Conservation (phyloP, 1,140 invertebrate species). For the Drosophila sp. region DNA sequence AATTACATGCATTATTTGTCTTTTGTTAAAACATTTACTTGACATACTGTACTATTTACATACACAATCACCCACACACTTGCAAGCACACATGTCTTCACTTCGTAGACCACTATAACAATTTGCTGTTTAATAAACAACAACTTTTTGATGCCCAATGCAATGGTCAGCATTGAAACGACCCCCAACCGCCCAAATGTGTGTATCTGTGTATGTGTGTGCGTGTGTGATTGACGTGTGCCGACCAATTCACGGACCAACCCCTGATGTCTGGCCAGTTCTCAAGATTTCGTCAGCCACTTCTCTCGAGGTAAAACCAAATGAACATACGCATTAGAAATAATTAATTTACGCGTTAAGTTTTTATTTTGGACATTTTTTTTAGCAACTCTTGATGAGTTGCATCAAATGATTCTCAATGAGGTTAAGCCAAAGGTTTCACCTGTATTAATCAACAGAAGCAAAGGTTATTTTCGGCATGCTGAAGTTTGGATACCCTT, state of each 20-base stretch:
- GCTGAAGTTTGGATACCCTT: too few species aligned
- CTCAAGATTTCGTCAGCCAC: constrained; percentile 53
- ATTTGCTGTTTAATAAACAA: constrained; percentile 32
- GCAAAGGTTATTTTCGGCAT: too few species aligned
- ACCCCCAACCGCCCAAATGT: constrained; percentile 40
- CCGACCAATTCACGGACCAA: constrained; percentile 7
- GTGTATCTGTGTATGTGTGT: neutral
- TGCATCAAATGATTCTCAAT: constrained; percentile 19
- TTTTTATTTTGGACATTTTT: constrained; percentile 10
- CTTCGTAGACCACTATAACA: constrained; percentile 29
- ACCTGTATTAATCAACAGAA: neutral
- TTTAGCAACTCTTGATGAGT: constrained; percentile 36
- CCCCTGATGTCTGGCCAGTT: constrained; percentile 28
- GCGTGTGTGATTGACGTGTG: constrained; percentile 6
- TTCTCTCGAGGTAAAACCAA: constrained; percentile 42
- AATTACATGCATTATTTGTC: too few species aligned
- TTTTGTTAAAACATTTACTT: too few species aligned
- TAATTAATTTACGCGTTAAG: constrained; percentile 44
- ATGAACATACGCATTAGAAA: constrained; percentile 52
- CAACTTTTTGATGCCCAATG: constrained; percentile 49
- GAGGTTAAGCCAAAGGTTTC: constrained; percentile 35
- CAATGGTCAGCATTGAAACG: constrained; percentile 52
- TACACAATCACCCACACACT: constrained; percentile 10
- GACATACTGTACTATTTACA: constrained; percentile 15
- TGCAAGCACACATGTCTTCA: constrained; percentile 18